Evolutionary conservation across 2,113 vertebrate species (phyloP).

Genomic region (Kryptolebias marmoratus): DNA sequence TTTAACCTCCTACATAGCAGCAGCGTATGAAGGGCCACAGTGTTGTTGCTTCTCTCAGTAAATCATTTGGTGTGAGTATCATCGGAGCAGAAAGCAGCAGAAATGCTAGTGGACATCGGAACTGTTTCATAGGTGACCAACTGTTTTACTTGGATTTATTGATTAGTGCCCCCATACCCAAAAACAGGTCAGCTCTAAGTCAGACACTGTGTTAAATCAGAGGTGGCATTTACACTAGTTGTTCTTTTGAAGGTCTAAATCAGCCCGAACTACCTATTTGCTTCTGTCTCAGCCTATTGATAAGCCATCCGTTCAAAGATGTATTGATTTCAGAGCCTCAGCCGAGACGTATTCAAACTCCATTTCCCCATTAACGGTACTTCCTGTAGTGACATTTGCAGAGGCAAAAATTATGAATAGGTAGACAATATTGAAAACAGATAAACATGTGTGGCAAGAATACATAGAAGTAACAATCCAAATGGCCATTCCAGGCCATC

Average conservation of each 20-base stretch:
- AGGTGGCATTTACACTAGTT: constrained; percentile 39
- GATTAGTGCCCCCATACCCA: background rate
- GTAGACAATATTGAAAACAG: constrained; percentile 57
- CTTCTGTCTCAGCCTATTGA: constrained; percentile 62
- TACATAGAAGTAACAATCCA: constrained; percentile 3
- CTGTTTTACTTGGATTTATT: constrained; percentile 27
- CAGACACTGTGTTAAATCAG: constrained; percentile 10
- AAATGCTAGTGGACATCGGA: constrained; percentile 9
- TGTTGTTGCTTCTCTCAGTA: constrained; percentile 13
- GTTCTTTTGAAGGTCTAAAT: constrained; percentile 35
- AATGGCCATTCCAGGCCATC: constrained; percentile 26
- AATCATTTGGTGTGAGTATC: background rate
- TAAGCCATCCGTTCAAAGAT: constrained; percentile 70
- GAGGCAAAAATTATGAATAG: constrained; percentile 51
- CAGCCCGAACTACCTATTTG: constrained; percentile 40
- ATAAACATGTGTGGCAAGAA: constrained; percentile 50
- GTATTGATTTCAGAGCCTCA: constrained; percentile 64
- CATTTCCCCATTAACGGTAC: constrained; percentile 68
- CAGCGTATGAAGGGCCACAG: background rate
- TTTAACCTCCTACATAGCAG: constrained; percentile 16
- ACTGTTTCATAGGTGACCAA: constrained; percentile 5
- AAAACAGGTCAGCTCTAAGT: constrained; percentile 13
- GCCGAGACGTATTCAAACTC: constrained; percentile 68
- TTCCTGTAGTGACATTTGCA: constrained; percentile 65
- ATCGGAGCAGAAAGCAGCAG: constrained; percentile 16